Evolutionary conservation across 2,888 invertebrate species (phyloP).

Genomic region (Atrina japonica): DNA sequence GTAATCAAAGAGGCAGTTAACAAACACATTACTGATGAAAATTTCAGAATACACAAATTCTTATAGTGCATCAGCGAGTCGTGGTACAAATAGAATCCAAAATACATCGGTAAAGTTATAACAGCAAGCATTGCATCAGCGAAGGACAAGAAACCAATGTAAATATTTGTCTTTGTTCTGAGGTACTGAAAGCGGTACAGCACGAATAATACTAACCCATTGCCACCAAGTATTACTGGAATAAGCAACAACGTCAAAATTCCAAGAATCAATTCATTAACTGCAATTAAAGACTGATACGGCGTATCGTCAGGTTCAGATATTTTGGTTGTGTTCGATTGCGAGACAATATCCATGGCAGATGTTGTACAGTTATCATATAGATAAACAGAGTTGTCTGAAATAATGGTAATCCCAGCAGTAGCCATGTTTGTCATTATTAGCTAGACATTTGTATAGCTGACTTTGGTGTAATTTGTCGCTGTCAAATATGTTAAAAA

Average conservation of each 20-base stretch:
- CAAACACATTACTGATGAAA: conserved; percentile 42
- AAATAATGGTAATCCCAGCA: no score
- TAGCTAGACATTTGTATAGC: no score
- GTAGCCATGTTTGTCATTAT: no score
- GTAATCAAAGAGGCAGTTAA: conserved; percentile 50
- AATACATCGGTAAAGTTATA: conserved; percentile 50
- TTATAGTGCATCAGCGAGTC: conserved; percentile 28
- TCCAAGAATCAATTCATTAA: not conserved
- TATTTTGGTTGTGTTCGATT: no score
- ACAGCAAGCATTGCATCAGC: conserved; percentile 53
- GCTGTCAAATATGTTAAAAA: no score
- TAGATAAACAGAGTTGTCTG: no score
- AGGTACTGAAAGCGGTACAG: conserved; percentile 42
- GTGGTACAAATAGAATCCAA: conserved; percentile 40
- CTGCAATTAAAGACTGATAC: no score
- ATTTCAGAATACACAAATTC: conserved; percentile 50
- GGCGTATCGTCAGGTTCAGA: no score
- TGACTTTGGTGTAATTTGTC: no score
- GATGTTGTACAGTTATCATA: no score
- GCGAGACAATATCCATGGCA: no score
- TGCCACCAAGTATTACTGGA: conserved; percentile 33
- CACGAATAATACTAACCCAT: conserved; percentile 48
- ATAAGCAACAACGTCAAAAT: not conserved
- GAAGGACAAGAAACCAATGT: conserved; percentile 51
- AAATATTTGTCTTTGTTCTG: conserved; percentile 45